Conservation (phyloP, 2,888 invertebrate species). For the Phorcus lineatus region DNA sequence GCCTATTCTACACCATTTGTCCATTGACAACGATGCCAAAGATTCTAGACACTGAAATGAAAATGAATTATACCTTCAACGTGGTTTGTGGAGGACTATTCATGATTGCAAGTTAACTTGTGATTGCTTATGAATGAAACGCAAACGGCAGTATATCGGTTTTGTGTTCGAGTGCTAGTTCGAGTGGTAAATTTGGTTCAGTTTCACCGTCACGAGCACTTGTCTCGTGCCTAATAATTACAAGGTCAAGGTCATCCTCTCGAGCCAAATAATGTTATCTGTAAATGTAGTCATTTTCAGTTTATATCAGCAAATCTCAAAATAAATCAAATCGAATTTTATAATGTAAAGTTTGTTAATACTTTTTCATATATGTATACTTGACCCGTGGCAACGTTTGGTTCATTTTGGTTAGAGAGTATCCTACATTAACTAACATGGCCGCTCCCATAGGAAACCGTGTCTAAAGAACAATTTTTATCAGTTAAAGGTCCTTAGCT, state of each 20-base stretch:
- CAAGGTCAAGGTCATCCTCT: background rate
- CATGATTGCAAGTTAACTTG: background rate
- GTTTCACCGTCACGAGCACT: background rate
- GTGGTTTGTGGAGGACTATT: background rate
- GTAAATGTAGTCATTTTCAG: background rate
- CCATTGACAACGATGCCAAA: background rate
- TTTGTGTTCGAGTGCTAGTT: background rate
- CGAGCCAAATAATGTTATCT: background rate
- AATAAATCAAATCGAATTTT: no score
- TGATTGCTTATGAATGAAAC: background rate
- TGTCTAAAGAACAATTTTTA: background rate
- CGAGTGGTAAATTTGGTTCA: background rate
- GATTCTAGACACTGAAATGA: background rate
- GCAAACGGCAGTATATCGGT: background rate
- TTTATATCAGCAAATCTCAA: background rate
- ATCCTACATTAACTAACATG: background rate
- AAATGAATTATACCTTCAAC: background rate
- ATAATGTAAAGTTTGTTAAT: no score
- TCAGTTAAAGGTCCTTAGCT: no score
- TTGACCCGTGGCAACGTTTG: no score
- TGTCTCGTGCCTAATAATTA: background rate
- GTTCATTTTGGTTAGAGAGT: background rate
- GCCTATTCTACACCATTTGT: background rate
- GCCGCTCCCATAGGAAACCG: background rate
- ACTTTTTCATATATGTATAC: no score